phyloP scores from a whole-genome alignment of 2,113 vertebrate species.

The Strix aluco region DNA sequence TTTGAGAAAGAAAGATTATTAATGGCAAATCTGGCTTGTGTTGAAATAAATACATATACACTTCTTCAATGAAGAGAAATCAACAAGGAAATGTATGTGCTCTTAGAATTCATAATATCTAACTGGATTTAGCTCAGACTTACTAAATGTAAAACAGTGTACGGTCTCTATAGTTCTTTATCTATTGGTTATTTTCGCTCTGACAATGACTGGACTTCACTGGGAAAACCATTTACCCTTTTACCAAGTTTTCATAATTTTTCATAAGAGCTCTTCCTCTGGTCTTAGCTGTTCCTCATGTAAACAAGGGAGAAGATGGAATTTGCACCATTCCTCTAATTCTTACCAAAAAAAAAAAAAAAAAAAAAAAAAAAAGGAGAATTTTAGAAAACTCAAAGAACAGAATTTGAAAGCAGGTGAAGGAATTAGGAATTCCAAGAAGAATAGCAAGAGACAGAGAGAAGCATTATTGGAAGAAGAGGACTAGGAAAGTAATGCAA shows the following conservation, averaged over 20 bases:
- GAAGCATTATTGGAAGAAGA: neutral
- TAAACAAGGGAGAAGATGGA: neutral
- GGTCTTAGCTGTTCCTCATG: neutral
- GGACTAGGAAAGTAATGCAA: neutral
- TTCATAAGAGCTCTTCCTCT: neutral
- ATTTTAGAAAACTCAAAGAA: neutral
- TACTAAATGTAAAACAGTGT: neutral
- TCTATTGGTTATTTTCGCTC: neutral
- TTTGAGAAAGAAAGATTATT: neutral
- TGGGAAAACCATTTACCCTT: neutral
- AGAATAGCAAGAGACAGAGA: neutral
- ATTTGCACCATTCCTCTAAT: neutral
- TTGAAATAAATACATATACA: neutral
- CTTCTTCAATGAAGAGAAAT: neutral
- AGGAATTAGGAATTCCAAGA: neutral
- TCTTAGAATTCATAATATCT: neutral
- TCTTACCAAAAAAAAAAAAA: neutral
- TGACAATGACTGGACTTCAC: neutral
- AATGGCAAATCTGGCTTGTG: neutral
- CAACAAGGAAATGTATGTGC: neutral
- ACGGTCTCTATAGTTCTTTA: neutral
- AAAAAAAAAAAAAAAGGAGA: neutral
- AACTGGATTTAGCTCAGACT: neutral
- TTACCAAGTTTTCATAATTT: neutral
- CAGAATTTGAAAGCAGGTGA: rapidly evolving